A percentile compares a stretch with the other conserved stretches of the same genome.
Conservation (phyloP, 2,113 vertebrate species). For the Pimephales promelas region DNA sequence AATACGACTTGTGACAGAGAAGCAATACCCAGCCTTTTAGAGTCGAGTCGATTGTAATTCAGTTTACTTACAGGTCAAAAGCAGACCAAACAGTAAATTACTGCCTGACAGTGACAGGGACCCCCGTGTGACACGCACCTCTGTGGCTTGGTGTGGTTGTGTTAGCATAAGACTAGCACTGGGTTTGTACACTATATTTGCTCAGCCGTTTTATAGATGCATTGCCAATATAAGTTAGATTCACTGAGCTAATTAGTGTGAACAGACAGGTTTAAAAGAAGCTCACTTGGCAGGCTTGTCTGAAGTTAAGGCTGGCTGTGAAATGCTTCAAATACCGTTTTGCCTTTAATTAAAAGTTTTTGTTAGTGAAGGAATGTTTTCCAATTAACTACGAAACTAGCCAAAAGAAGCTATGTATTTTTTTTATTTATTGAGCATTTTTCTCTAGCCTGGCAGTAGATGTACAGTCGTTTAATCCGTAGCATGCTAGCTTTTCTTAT, state of each 20-base stretch:
- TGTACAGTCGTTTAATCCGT: neutral
- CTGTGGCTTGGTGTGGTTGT: neutral
- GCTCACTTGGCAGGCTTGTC: constrained; percentile 6
- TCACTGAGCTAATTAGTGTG: constrained; percentile 20
- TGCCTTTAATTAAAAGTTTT: constrained; percentile 38
- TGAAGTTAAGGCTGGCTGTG: neutral
- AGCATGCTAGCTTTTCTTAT: neutral
- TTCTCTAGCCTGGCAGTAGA: neutral
- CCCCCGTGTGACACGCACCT: neutral
- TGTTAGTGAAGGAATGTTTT: neutral
- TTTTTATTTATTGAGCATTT: neutral
- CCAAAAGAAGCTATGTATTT: neutral
- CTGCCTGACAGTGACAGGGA: neutral
- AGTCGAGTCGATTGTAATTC: neutral
- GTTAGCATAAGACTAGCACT: neutral
- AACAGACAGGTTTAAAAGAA: constrained; percentile 30
- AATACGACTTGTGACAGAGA: neutral
- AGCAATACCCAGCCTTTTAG: neutral
- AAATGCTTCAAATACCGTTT: neutral
- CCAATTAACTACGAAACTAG: neutral
- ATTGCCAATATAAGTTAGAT: constrained; percentile 6
- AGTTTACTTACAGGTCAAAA: neutral
- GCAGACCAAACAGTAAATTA: neutral
- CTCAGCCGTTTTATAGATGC: neutral
- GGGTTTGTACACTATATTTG: neutral